Conservation (phyloP, 1,140 invertebrate species). For the Ceratoteleas bidentatus region DNA sequence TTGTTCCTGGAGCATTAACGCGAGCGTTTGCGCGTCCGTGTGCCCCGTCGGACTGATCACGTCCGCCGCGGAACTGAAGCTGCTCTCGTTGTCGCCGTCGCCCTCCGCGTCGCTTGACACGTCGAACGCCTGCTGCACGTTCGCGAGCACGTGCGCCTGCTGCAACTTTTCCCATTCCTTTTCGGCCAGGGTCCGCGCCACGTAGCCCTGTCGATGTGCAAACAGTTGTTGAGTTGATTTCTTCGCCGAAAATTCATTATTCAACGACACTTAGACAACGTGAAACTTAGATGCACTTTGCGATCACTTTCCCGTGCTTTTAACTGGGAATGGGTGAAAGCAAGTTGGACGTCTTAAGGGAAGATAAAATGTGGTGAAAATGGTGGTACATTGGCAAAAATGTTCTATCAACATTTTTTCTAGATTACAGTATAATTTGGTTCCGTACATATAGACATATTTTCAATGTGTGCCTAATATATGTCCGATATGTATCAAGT, state of each 20-base stretch:
- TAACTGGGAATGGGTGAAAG: background rate
- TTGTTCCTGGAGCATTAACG: constrained; percentile 99
- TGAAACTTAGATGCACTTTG: background rate
- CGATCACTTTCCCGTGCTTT: background rate
- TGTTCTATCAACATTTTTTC: background rate
- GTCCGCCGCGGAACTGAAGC: constrained; percentile 87
- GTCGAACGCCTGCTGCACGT: constrained; percentile 94
- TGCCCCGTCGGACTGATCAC: constrained; percentile 88
- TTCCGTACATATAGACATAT: too few relatives aligned
- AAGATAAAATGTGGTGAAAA: too few relatives aligned
- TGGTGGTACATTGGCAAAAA: too few relatives aligned
- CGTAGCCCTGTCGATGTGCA: constrained; percentile 73
- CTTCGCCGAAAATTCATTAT: constrained; percentile 11
- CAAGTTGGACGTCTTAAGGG: too few relatives aligned
- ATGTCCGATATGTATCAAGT: too few relatives aligned
- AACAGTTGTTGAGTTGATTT: constrained; percentile 28
- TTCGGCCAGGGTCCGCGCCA: constrained; percentile 85
- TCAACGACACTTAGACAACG: background rate
- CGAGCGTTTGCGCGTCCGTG: constrained; percentile 98
- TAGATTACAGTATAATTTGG: too few relatives aligned
- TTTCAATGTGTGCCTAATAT: too few relatives aligned
- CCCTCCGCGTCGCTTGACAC: constrained; percentile 90
- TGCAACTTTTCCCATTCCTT: constrained; percentile 97
- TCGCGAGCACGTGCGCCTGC: constrained; percentile 95
- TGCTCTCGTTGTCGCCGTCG: constrained; percentile 87